Evolutionary conservation across 2,113 vertebrate genomes (phyloP), one percentile per base, ranked within the genome.

Genomic region (Corythornis cristatus): DNA sequence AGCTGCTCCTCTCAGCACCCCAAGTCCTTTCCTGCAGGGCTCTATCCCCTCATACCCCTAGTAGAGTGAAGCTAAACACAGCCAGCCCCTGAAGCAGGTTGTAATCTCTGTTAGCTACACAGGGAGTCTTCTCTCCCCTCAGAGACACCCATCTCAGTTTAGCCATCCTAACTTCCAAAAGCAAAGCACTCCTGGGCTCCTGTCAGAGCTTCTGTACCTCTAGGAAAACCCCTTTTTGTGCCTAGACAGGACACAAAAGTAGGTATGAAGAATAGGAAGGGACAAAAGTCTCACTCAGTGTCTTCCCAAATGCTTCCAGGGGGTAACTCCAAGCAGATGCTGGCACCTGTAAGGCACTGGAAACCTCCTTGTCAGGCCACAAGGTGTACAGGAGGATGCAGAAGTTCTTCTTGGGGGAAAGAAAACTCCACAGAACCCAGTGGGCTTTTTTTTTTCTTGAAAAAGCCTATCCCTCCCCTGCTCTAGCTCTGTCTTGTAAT

Each of bases 1-100:
- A 35, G 35, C 35, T 35, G 35, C 35, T 35, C 35, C 35, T 35
- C 35, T 35, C 35, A 35, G 35, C 35, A 35, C 35, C 35, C 35
- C 35, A 35, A 35, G 35, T 35, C 35, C 35, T 35, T 35, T 35
- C 35, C 35, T 35, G 35, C 35, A 35, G 35, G 35, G 35, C 35
- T 35, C 35, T 35, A 35, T 35, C 35, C 35, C 35, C 35, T 35
- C 35, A 35, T 7, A 35, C 35, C 35, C 35, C 35, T 60, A 45
- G 60, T 0, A 21, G 0, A 51, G 56, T 11, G 16, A 60, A 37
- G 58, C 65, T 8, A 15, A 76, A 5, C 1, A 12, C 17, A 42
- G 58, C 19, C 25, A 60, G 56, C 22, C 14, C 23, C 48, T 62
- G 37, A 76, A 68, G 65, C 21, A 53, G 53, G 18, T 15, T 43